A percentile compares a stretch with the other conserved stretches of the same genome.
Conservation (phyloP, 2,113 vertebrate species). For the Podiceps cristatus region DNA sequence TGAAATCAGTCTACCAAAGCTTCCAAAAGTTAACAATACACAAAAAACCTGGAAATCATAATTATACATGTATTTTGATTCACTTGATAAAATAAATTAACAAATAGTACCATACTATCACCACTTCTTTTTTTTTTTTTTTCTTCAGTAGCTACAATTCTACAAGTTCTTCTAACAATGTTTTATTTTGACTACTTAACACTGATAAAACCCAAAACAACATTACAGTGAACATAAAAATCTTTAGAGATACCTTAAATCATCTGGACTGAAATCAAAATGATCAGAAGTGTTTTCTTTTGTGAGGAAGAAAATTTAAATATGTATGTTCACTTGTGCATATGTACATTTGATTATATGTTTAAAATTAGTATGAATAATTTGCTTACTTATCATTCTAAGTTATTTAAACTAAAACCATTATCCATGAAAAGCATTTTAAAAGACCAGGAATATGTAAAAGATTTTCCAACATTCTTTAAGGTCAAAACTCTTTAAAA, state of each 20-base stretch:
- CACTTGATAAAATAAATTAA: background rate
- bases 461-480: background rate
- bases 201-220: background rate
- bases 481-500: background rate
- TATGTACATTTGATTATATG: background rate
- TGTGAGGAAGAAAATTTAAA: background rate
- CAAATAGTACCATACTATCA: background rate
- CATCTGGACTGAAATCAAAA: background rate
- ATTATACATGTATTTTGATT: background rate
- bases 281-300: background rate
- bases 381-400: background rate
- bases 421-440: background rate
- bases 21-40: background rate
- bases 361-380: background rate
- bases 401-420: background rate
- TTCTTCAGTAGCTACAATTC: background rate
- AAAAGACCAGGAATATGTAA: background rate
- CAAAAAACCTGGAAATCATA: background rate
- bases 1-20: background rate
- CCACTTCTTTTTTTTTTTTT: background rate
- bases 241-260: background rate
- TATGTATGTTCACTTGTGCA: background rate
- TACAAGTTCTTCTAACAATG: background rate
- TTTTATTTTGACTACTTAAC: background rate
- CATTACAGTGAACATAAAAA: background rate